Evolutionary conservation across 2,797 vertebrate species (phyloP).

Genomic region (Bovichtus diacanthus): DNA sequence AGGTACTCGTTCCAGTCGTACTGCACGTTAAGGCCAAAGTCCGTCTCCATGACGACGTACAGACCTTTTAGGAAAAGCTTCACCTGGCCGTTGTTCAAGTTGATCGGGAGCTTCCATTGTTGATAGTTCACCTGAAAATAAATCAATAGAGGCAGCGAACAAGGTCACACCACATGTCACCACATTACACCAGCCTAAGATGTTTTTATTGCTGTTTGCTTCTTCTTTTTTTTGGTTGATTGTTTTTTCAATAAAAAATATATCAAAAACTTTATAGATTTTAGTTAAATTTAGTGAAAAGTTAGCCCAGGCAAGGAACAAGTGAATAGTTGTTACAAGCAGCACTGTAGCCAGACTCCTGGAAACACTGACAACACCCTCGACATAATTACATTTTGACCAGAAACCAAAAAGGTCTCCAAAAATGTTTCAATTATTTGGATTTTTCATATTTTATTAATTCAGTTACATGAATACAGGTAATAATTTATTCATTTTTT

Average conservation of each 20-base stretch:
- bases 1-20: conserved; percentile 85
- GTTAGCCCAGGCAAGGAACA: neutral
- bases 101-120: conserved; percentile 76
- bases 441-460: neutral
- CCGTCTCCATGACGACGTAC: conserved; percentile 67
- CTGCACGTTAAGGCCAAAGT: conserved; percentile 81
- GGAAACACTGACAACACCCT: neutral
- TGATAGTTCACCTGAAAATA: conserved; percentile 50
- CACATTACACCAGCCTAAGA: neutral
- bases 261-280: neutral
- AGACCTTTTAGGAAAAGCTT: conserved; percentile 77
- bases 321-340: neutral
- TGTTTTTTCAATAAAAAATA: neutral
- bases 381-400: neutral
- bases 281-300: neutral
- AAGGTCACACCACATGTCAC: neutral
- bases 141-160: neutral
- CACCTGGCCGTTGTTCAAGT: conserved; percentile 74
- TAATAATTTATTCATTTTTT: no score
- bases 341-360: neutral
- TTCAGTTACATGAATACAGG: no score
- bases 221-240: neutral
- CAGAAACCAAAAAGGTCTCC: neutral
- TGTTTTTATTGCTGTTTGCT: neutral
- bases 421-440: neutral